Evolutionary conservation across 2,113 vertebrate species (phyloP), one percentile per base, ranked within the genome.

Genomic region (Dasyurus viverrinus): DNA sequence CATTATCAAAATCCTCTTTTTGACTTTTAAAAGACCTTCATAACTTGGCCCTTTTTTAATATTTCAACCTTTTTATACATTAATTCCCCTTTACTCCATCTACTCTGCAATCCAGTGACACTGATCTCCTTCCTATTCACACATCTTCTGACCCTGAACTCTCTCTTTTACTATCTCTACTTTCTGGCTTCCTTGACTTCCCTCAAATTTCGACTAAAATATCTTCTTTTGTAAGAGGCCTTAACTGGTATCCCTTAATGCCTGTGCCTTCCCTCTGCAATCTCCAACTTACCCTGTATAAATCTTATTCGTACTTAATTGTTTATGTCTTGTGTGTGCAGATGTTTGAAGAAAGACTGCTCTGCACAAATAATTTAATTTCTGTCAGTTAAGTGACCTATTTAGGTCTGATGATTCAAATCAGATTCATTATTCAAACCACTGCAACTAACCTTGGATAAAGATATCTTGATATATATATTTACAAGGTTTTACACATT

Each of bases 331-430:
- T 84, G 11, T 52, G 50, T 52, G 96, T 96, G 96, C 93, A 92
- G 52, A 57, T 95, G 68, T 84, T 96, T 95, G 95, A 93, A 50
- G 90, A 97, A 96, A 95, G 92, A 96, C 68, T 52, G 95, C 97
- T 93, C 92, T 95, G 94, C 27, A 90, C 47, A 95, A 76, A 96
- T 97, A 95, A 98, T 96, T 97, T 97, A 98, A 98, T 97, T 97
- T 97, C 96, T 98, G 96, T 95, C 53, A 95, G 96, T 97, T 95
- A 98, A 97, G 94, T 98, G 97, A 98, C 98, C 97, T 97, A 98
- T 97, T 98, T 98, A 97, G 94, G 90, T 93, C 52, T 7, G 68
- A 42, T 92, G 89, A 91, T 96, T 97, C 48, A 92, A 96, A 95
- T 95, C 90, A 91, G 53, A 96, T 96, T 96, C 89, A 91, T 94